Percentiles rank a stretch among this genome's conserved stretches.
Conservation (phyloP, 2,113 vertebrate species). For the Pholis gunnellus region DNA sequence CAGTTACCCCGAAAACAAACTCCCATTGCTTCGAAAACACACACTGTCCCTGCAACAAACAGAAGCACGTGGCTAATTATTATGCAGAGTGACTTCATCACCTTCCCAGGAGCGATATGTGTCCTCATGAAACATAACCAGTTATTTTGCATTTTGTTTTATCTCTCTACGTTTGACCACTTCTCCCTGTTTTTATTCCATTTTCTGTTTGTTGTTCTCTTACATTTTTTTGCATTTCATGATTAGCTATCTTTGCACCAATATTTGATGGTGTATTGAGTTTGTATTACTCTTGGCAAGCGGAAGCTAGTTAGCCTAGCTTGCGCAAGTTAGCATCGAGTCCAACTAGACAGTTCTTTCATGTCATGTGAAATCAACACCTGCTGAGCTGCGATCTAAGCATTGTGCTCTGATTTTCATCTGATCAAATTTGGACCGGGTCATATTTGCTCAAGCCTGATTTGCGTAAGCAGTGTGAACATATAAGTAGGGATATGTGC, state of each 20-base stretch:
- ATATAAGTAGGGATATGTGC: background rate
- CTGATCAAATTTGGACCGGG: background rate
- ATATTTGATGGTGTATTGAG: too few species aligned
- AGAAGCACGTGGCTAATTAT: background rate
- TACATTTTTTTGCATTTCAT: too few species aligned
- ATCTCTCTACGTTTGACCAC: background rate
- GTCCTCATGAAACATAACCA: background rate
- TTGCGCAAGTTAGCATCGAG: background rate
- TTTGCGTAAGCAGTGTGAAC: background rate
- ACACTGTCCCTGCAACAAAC: background rate
- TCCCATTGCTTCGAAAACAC: too few species aligned
- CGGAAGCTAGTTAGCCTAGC: background rate
- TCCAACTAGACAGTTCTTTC: too few species aligned
- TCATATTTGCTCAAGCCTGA: background rate
- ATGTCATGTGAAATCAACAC: background rate
- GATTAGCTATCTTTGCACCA: too few species aligned
- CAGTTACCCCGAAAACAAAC: too few species aligned
- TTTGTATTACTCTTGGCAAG: background rate
- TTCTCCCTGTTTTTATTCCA: background rate
- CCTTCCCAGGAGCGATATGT: background rate
- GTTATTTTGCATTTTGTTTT: background rate
- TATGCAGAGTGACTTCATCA: background rate
- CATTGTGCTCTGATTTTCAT: background rate
- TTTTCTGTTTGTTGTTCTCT: background rate
- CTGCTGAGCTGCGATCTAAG: background rate